Evolutionary conservation across 64 coral and sea anemone species (phyloP).

Genomic region (Actinia tenebrosa): DNA sequence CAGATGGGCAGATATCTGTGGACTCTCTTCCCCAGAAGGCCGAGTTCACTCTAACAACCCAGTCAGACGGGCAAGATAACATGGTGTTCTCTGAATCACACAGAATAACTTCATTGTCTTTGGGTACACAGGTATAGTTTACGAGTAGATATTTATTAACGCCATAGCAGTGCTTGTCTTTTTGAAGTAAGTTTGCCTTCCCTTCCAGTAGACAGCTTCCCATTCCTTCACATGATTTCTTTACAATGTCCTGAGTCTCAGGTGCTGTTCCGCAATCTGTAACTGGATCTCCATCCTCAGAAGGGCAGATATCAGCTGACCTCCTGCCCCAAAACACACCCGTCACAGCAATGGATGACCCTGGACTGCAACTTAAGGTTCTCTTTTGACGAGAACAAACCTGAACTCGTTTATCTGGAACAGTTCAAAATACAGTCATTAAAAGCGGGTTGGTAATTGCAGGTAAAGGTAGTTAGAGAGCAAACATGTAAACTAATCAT

Average conservation of each 20-base stretch:
- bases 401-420: slow-evolving; percentile 67
- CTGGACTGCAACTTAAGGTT: slow-evolving; percentile 72
- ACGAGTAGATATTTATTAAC: slow-evolving; percentile 82
- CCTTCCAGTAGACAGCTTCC: slow-evolving; percentile 77
- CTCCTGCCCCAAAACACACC: slow-evolving; percentile 78
- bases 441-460: neutral
- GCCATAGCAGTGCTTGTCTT: slow-evolving; percentile 73
- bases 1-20: slow-evolving; percentile 52
- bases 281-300: slow-evolving; percentile 79
- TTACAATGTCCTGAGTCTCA: slow-evolving; percentile 53
- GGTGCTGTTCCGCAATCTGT: slow-evolving; percentile 68
- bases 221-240: slow-evolving; percentile 79
- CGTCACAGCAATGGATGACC: slow-evolving; percentile 80
- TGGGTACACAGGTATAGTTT: slow-evolving; percentile 77
- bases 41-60: slow-evolving; percentile 78
- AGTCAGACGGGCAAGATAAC: slow-evolving; percentile 75
- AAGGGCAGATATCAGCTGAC: slow-evolving; percentile 73
- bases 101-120: slow-evolving; percentile 63
- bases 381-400: slow-evolving; percentile 74
- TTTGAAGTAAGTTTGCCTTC: slow-evolving; percentile 69
- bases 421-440: neutral
- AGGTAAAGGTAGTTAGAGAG: too few species aligned
- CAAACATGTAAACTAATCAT: too few species aligned
- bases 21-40: slow-evolving; percentile 83
- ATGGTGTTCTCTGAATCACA: slow-evolving; percentile 71